These are phyloP conservation scores for Drosophila sp. DNA, from an alignment of 1,140 invertebrate species.

Conservation along the genomic window DNA sequence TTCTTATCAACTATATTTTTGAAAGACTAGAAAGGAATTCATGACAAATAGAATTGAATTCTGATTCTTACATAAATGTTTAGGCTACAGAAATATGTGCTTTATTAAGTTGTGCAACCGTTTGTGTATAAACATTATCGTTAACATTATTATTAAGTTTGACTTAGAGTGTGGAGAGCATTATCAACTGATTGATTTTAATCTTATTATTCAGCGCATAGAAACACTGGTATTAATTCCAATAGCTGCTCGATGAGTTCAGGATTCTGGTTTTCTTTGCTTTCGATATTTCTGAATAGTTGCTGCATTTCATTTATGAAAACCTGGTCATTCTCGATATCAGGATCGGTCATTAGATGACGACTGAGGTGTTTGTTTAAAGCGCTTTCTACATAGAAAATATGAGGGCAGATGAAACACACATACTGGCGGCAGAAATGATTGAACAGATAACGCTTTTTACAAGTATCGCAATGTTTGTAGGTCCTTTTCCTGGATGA, in stretches of 20 bases:
- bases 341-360: not conserved
- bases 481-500: not conserved
- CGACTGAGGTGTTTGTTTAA: not conserved
- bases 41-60: too few species aligned
- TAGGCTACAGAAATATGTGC: too few species aligned
- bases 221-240: conserved; percentile 14
- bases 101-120: too few species aligned
- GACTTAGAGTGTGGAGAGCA: too few species aligned
- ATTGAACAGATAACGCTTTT: not conserved
- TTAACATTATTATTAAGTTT: too few species aligned
- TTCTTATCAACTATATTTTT: too few species aligned
- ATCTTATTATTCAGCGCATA: not conserved
- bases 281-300: conserved; percentile 31
- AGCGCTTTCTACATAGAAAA: not conserved
- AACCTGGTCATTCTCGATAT: not conserved
- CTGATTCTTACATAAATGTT: too few species aligned
- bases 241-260: conserved; percentile 25
- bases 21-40: too few species aligned
- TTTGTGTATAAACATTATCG: too few species aligned
- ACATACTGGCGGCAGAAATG: conserved; percentile 1
- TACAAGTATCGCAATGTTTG: not conserved
- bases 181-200: not conserved
- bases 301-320: conserved; percentile 42
- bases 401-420: not conserved
- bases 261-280: conserved; percentile 23